Conservation (phyloP, 2,888 invertebrate genomes). For the Herminia tarsipennalis region DNA sequence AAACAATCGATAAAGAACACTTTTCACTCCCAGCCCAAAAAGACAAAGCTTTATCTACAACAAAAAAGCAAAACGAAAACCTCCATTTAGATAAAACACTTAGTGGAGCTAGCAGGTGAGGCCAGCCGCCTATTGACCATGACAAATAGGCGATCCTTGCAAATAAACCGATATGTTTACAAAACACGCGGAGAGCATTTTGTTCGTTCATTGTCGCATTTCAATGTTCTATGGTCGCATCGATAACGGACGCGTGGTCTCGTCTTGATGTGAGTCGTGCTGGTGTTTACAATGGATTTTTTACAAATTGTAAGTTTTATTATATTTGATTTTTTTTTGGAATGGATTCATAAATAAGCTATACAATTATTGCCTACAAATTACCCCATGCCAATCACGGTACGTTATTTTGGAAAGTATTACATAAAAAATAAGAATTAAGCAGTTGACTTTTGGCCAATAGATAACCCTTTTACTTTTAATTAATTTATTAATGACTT, state of each 20-base stretch:
- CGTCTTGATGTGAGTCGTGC: slow-evolving; percentile 23
- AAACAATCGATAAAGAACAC: no score
- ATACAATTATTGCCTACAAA: no score
- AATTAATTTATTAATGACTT: no score
- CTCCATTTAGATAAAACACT: neutral
- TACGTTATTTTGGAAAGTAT: no score
- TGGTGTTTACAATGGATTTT: slow-evolving; percentile 47
- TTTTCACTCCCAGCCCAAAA: no score
- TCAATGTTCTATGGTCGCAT: slow-evolving; percentile 32
- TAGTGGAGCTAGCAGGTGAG: slow-evolving; percentile 1
- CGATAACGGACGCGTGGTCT: slow-evolving; percentile 31
- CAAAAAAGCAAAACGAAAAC: neutral
- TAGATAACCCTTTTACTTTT: no score
- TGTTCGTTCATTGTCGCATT: slow-evolving; percentile 32
- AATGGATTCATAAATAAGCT: no score
- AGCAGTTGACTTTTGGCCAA: no score
- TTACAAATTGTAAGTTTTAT: slow-evolving; percentile 45
- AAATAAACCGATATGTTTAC: slow-evolving; percentile 41
- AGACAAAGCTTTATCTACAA: neutral
- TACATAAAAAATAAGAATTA: no score
- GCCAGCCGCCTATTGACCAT: slow-evolving; percentile 4
- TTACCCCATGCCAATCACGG: no score
- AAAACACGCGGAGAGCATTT: slow-evolving; percentile 43
- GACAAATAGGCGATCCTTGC: slow-evolving; percentile 20
- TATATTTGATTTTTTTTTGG: neutral